Conservation (phyloP, 1,140 invertebrate species). For the Drosophila pandora region DNA sequence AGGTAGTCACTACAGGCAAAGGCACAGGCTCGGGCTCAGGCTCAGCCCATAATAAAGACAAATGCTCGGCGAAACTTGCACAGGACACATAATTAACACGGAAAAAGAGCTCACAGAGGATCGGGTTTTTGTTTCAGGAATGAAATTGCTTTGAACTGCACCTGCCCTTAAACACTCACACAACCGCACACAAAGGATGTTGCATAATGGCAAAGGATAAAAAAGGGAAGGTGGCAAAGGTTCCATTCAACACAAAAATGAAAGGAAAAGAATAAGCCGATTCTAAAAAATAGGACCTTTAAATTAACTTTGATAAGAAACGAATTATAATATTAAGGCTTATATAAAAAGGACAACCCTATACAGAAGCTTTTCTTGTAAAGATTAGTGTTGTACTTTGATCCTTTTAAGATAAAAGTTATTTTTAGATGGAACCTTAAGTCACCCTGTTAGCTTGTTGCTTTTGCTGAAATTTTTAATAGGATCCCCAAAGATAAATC, state of each 20-base stretch:
- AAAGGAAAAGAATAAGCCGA: slow-evolving; percentile 1
- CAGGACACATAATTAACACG: slow-evolving; percentile 59
- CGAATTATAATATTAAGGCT: neutral
- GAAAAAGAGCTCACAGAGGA: slow-evolving; percentile 19
- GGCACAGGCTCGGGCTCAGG: slow-evolving; percentile 10
- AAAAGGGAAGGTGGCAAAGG: slow-evolving; percentile 18
- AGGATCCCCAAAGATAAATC: slow-evolving; percentile 57
- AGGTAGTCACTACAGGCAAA: slow-evolving; percentile 37
- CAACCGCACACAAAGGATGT: slow-evolving; percentile 23
- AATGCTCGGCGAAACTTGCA: slow-evolving; percentile 66
- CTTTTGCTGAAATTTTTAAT: slow-evolving; percentile 36
- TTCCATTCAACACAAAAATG: slow-evolving; percentile 16
- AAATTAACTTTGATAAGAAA: neutral
- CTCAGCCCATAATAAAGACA: slow-evolving; percentile 72
- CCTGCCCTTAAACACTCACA: slow-evolving; percentile 14
- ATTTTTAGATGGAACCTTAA: slow-evolving; percentile 36
- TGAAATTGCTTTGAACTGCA: slow-evolving; percentile 58
- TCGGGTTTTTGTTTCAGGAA: slow-evolving; percentile 41
- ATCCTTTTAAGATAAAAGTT: neutral
- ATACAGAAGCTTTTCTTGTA: no score
- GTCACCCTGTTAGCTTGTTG: slow-evolving; percentile 51
- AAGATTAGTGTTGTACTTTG: no score
- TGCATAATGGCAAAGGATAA: slow-evolving; percentile 15
- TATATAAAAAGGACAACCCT: neutral
- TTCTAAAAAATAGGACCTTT: neutral